phyloP scores from a whole-genome alignment of 2,888 invertebrate genomes.

The Trilocha varians region DNA sequence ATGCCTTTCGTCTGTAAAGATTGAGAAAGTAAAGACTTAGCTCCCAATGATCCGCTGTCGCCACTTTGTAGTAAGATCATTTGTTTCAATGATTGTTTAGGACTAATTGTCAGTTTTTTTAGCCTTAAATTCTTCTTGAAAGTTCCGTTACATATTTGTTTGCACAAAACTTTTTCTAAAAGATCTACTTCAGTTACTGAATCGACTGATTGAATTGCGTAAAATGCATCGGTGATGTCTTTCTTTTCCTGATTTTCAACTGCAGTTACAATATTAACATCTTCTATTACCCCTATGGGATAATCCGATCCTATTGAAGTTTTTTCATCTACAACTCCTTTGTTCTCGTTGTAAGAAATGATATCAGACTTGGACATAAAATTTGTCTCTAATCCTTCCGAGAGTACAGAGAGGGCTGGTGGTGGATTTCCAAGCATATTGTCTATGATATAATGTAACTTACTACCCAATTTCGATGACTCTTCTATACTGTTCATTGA shows the following conservation, averaged over 20 bases:
- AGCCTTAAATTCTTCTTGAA: conserved; percentile 43
- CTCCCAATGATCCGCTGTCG: conserved; percentile 36
- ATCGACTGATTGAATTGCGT: conserved; percentile 13
- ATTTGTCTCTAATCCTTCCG: conserved; percentile 25
- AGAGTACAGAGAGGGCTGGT: conserved; percentile 20
- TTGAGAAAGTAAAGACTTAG: conserved; percentile 33
- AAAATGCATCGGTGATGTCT: conserved; percentile 3
- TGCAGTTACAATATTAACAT: conserved; percentile 35
- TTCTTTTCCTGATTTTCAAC: conserved; percentile 23
- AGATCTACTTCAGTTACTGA: conserved; percentile 30
- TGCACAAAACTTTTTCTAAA: conserved; percentile 34
- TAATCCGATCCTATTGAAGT: conserved; percentile 32
- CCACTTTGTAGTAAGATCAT: conserved; percentile 43
- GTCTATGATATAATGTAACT: conserved; percentile 36
- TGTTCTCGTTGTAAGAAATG: conserved; percentile 10
- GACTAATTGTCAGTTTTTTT: conserved; percentile 43
- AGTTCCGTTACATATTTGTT: conserved; percentile 30
- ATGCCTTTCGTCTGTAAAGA: conserved; percentile 18
- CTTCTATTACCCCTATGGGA: conserved; percentile 32
- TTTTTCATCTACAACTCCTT: conserved; percentile 17
- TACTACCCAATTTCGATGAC: conserved; percentile 32
- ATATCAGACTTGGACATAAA: conserved; percentile 16
- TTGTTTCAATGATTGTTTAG: conserved; percentile 43
- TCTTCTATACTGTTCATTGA: conserved; percentile 29
- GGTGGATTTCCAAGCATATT: conserved; percentile 24